Evolutionary conservation across 2,797 vertebrate species (phyloP).

Genomic region (Otus scops): DNA sequence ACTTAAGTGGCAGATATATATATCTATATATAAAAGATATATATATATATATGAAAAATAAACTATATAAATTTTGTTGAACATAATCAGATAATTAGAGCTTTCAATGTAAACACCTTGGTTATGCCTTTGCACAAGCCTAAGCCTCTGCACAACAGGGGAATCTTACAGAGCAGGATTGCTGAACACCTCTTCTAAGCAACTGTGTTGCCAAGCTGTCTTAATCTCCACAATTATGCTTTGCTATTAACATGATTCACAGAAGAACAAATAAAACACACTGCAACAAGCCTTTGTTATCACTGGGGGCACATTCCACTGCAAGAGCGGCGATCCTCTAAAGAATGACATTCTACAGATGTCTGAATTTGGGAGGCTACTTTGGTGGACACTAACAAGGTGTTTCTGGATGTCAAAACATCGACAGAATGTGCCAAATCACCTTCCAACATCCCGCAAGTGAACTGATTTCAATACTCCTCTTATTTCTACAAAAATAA

Average conservation of each 20-base stretch:
- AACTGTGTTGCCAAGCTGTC: not conserved
- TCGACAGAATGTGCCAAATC: not conserved
- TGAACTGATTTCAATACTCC: not conserved
- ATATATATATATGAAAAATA: no score
- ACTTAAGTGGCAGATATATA: not conserved
- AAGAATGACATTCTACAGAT: not conserved
- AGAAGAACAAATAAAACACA: not conserved
- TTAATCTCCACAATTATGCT: not conserved
- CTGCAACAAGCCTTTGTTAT: not conserved
- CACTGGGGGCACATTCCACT: not conserved
- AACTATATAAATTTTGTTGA: not conserved
- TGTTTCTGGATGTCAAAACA: not conserved
- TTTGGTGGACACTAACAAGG: not conserved
- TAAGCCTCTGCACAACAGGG: not conserved
- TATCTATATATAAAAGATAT: no score
- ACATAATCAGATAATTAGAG: not conserved
- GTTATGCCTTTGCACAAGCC: not conserved
- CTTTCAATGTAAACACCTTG: not conserved
- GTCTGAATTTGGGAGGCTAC: not conserved
- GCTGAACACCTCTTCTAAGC: not conserved
- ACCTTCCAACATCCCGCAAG: not conserved
- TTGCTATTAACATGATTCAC: not conserved
- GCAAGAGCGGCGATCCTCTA: not conserved
- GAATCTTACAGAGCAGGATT: not conserved
- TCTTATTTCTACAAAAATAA: not conserved